Conservation (phyloP, 2,797 vertebrate species). For the Trachops cirrhosus region DNA sequence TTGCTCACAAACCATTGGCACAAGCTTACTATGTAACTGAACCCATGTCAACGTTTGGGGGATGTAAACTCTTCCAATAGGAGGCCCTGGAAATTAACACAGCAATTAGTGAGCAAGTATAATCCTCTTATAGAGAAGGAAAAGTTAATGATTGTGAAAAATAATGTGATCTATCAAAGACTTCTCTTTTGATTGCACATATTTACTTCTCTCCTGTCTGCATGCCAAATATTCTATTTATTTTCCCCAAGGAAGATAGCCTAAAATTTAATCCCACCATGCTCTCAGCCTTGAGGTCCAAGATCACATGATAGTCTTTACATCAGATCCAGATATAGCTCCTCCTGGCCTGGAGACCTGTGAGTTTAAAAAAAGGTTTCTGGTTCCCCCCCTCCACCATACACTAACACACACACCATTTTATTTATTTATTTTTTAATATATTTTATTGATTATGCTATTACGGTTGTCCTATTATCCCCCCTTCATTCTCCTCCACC, state of each 20-base stretch:
- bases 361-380: neutral
- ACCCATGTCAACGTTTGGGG: neutral
- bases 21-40: neutral
- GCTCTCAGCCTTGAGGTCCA: neutral
- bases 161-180: neutral
- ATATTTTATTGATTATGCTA: too few species aligned
- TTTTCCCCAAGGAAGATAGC: neutral
- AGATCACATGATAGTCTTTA: neutral
- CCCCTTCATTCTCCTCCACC: too few species aligned
- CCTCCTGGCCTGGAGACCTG: neutral
- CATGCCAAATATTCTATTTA: neutral
- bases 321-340: neutral
- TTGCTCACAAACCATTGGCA: neutral
- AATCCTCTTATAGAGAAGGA: neutral
- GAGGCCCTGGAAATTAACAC: neutral
- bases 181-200: neutral
- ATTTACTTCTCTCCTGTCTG: neutral
- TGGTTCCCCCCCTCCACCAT: fast-evolving
- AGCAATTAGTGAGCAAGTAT: neutral
- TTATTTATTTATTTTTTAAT: too few species aligned
- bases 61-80: neutral
- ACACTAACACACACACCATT: neutral
- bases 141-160: neutral
- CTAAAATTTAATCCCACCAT: neutral
- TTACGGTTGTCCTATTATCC: too few species aligned